Evolutionary conservation across 2,888 invertebrate genomes (phyloP).

Genomic region (Nephrotoma guestfalica): DNA sequence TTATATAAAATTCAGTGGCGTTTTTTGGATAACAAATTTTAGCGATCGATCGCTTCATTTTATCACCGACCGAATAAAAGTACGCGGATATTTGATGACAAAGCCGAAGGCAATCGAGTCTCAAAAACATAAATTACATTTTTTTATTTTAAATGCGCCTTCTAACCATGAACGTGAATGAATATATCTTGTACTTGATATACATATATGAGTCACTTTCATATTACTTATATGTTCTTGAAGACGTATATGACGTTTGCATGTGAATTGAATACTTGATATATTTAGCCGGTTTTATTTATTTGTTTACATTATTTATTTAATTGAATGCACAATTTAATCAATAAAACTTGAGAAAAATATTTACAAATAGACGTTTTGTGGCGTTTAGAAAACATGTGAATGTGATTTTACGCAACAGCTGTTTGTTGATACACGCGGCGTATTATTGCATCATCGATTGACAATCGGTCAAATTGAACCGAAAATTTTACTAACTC

Average conservation of each 20-base stretch:
- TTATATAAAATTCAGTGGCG: background rate
- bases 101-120: background rate
- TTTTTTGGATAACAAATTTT: background rate
- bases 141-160: background rate
- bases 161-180: background rate
- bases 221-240: background rate
- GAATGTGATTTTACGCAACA: background rate
- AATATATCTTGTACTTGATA: background rate
- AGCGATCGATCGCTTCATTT: background rate
- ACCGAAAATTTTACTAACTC: background rate
- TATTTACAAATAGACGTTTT: background rate
- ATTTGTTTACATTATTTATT: background rate
- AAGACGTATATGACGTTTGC: background rate
- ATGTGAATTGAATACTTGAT: background rate
- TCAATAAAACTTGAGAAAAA: background rate
- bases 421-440: background rate
- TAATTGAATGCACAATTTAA: background rate
- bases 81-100: background rate
- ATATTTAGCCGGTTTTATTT: background rate
- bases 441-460: background rate
- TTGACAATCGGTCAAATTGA: too few species aligned
- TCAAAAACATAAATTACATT: background rate
- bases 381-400: background rate
- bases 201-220: background rate
- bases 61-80: background rate